Evolutionary conservation across 2,797 vertebrate genomes (phyloP), one percentile per base, ranked within the genome.

Genomic region (Chaetophractus vellerosus): DNA sequence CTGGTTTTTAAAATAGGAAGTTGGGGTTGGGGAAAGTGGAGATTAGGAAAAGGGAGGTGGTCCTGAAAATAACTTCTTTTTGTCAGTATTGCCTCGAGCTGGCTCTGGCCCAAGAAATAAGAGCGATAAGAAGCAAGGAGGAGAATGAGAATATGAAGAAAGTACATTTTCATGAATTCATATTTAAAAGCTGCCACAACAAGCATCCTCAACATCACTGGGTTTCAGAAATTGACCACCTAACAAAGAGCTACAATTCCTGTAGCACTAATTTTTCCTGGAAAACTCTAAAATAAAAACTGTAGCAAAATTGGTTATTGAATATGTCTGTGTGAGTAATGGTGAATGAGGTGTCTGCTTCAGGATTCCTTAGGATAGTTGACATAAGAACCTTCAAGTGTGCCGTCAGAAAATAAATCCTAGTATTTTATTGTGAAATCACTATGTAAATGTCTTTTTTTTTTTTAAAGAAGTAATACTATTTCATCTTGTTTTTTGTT

Each of bases 31-130:
- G 21, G 31, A 45, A 64, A 59, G 78, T 15, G 11, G 28, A 93
- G 90, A 92, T 96, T 95, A 97, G 88, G 93, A 72, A 69, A 45
- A 38, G n/a, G 87, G 87, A 84, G 31, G 63, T 66, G 23, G 68
- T 38, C n/a, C 76, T 85, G 93, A 90, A 96, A 97, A 97, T 96
- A 82, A 97, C 93, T 94, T 85, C 87, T 91, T 63, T 93, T 96
- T 96, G 93, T 76, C 36, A 69, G 78, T 90, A 89, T 94, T 88
- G 96, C 95, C 91, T 87, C 11, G 18, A 95, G 95, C 97, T 93
- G 81, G 36, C 95, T 95, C 93, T 95, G 92, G 96, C 96, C 91
- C 96, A 96, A 95, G 90, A 95, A 96, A 7, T 6, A 6, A 64
- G 79, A 31, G 84, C 90, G 93, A 96, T 92, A 96, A 96, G 95